Conservation (phyloP, 1,140 invertebrate genomes). For the Drosophila nikananu region DNA sequence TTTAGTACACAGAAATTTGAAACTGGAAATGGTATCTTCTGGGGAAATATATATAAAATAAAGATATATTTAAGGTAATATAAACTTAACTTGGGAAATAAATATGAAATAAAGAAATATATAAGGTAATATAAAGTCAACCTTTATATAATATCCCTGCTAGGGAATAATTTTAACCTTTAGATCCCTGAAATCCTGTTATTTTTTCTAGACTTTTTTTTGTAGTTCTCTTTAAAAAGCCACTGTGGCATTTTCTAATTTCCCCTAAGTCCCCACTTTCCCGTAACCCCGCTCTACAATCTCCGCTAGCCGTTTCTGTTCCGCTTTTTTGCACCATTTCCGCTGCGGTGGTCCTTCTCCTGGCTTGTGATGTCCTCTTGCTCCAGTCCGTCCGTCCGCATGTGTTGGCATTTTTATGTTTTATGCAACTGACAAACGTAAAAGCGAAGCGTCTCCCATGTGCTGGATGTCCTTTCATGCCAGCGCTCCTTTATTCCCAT, state of each 20-base stretch:
- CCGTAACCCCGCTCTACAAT: slow-evolving; percentile 1
- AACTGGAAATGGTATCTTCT: background rate
- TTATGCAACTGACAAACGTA: slow-evolving; percentile 82
- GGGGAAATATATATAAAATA: background rate
- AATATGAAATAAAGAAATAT: background rate
- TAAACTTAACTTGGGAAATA: background rate
- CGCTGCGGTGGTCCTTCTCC: slow-evolving; percentile 67
- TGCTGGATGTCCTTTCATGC: slow-evolving; percentile 47
- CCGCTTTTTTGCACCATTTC: slow-evolving; percentile 78
- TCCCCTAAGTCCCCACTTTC: slow-evolving; percentile 45
- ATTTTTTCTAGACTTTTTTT: background rate
- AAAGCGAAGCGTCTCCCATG: slow-evolving; percentile 64
- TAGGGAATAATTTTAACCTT: background rate
- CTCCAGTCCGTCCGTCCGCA: slow-evolving; percentile 49
- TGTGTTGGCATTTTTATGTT: slow-evolving; percentile 77
- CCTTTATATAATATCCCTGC: background rate
- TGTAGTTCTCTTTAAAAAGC: slow-evolving; percentile 4
- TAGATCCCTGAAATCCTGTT: background rate
- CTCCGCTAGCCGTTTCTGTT: slow-evolving; percentile 22
- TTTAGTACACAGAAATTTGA: background rate
- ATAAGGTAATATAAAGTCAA: background rate
- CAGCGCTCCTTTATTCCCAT: background rate
- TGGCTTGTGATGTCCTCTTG: slow-evolving; percentile 64
- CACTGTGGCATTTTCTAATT: slow-evolving; percentile 76
- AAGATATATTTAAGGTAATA: background rate